phyloP scores from a whole-genome alignment of 2,113 vertebrate genomes.

The Chunga burmeisteri region DNA sequence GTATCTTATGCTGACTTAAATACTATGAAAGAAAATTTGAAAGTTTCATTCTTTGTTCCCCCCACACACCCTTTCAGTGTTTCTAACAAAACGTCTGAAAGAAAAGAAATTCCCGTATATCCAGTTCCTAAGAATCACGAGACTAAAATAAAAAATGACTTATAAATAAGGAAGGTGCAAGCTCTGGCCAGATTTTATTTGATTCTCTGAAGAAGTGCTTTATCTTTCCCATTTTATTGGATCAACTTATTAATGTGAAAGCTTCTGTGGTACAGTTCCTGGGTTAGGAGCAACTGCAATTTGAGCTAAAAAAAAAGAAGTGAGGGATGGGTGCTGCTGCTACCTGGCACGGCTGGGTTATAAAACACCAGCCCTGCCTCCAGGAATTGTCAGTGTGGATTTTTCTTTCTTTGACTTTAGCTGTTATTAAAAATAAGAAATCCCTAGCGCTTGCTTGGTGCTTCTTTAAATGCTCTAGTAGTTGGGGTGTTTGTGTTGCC shows the following conservation, averaged over 20 bases:
- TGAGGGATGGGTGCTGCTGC: background rate
- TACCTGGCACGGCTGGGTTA: fast-evolving
- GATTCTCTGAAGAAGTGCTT: background rate
- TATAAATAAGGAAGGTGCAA: background rate
- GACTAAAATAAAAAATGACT: background rate
- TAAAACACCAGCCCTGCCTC: background rate
- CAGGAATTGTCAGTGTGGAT: background rate
- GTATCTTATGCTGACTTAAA: background rate
- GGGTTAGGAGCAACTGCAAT: background rate
- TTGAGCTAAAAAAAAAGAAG: background rate
- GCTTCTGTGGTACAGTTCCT: background rate
- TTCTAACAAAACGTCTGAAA: background rate
- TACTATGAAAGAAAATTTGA: background rate
- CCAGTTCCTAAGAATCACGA: background rate
- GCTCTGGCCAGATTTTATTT: background rate
- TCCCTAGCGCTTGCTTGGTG: background rate
- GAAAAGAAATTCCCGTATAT: background rate
- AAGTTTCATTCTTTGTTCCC: background rate
- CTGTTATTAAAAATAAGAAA: background rate
- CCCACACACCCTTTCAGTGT: background rate
- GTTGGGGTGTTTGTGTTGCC: background rate
- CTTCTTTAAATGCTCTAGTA: background rate
- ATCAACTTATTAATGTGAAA: background rate
- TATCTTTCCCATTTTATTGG: background rate
- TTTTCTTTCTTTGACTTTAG: background rate